These are phyloP conservation scores for Acinonyx jubatus DNA, from an alignment of 2,113 vertebrate genomes.

Conservation along the genomic window DNA sequence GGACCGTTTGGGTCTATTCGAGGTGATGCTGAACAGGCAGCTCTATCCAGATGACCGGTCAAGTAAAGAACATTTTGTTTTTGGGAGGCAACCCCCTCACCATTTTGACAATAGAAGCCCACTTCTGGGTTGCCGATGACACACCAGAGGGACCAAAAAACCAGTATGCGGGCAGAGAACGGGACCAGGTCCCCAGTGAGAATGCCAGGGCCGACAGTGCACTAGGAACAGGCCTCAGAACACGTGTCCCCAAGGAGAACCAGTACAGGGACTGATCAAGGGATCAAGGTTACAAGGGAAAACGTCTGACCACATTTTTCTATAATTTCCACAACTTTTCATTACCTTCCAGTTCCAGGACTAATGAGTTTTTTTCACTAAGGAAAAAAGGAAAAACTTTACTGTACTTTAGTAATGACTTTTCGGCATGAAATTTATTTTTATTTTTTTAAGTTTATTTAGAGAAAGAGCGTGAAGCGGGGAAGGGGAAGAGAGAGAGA, in stretches of 20 bases:
- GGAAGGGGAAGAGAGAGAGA: too few species aligned
- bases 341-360: not conserved
- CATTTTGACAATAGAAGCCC: not conserved
- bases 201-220: accelerated
- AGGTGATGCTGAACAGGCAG: not conserved
- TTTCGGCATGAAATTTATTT: not conserved
- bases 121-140: not conserved
- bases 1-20: not conserved
- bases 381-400: not conserved
- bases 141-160: not conserved
- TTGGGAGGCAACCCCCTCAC: not conserved
- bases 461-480: too few species aligned
- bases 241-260: accelerated
- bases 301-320: not conserved
- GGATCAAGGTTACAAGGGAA: not conserved
- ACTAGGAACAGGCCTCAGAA: accelerated
- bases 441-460: too few species aligned
- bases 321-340: not conserved
- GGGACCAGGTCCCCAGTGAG: not conserved
- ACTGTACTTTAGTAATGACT: not conserved
- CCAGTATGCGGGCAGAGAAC: not conserved
- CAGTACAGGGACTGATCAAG: accelerated
- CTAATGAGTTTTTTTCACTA: not conserved
- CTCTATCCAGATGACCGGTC: not conserved
- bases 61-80: not conserved